These are phyloP conservation scores for Falco cherrug DNA, from an alignment of 2,797 vertebrate genomes.

Conservation along the genomic window DNA sequence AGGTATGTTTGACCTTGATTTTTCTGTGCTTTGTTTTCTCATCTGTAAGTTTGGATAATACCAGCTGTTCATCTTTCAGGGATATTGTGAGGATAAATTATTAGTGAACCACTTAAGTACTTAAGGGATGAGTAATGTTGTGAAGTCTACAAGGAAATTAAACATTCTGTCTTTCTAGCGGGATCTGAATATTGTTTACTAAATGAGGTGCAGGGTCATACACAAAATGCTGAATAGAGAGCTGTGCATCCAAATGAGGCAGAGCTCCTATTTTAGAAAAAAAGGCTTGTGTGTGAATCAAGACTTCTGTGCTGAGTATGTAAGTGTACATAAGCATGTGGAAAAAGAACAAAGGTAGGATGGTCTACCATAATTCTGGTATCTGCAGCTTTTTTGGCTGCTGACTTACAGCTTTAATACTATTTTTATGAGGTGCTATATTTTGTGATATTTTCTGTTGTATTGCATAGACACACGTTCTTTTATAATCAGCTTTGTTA, in stretches of 20 bases:
- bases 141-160: slow-evolving; percentile 42
- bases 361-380: background rate
- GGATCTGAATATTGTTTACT: slow-evolving; percentile 42
- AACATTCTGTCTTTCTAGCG: slow-evolving; percentile 50
- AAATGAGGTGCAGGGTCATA: slow-evolving; percentile 24
- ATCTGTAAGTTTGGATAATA: slow-evolving; percentile 38
- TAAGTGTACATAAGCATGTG: background rate
- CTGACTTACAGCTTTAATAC: background rate
- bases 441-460: background rate
- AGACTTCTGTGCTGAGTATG: background rate
- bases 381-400: background rate
- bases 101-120: slow-evolving; percentile 51
- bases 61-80: slow-evolving; percentile 42
- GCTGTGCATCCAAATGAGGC: slow-evolving; percentile 8
- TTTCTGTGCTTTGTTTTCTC: slow-evolving; percentile 32
- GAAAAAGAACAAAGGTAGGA: background rate
- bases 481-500: background rate
- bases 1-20: slow-evolving; percentile 19
- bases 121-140: slow-evolving; percentile 57
- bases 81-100: slow-evolving; percentile 50
- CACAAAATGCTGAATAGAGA: background rate
- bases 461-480: background rate
- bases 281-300: background rate
- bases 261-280: background rate
- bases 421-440: background rate